These are phyloP conservation scores for Meliscaeva auricollis DNA, from an alignment of 2,888 invertebrate genomes.

Conservation along the genomic window DNA sequence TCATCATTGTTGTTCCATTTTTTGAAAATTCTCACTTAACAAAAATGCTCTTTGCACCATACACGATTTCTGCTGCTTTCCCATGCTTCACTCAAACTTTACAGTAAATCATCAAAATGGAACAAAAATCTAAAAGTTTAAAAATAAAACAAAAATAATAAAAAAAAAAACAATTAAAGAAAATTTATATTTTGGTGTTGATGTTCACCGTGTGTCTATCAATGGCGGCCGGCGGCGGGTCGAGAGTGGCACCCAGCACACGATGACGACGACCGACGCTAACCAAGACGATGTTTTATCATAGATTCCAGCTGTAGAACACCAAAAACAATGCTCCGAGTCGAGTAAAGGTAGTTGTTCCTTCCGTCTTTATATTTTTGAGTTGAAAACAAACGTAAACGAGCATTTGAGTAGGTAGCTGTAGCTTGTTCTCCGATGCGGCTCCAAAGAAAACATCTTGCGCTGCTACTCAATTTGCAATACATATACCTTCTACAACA, in stretches of 20 bases:
- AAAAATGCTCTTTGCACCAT: too few species aligned
- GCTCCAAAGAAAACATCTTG: constrained; percentile 41
- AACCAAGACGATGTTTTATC: background rate
- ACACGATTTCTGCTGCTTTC: too few species aligned
- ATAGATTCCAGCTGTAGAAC: constrained; percentile 25
- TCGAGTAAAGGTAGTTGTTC: background rate
- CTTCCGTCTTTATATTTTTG: background rate
- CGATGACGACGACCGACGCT: background rate
- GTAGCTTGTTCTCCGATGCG: constrained; percentile 30
- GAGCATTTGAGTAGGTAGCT: background rate
- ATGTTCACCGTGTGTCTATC: background rate
- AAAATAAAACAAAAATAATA: background rate
- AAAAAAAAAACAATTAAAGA: background rate
- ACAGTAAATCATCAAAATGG: background rate
- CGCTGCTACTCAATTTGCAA: constrained; percentile 54
- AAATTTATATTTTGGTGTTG: background rate
- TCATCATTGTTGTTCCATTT: too few species aligned
- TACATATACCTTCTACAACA: background rate
- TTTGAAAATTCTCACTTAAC: too few species aligned
- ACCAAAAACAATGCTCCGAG: background rate
- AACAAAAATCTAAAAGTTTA: background rate
- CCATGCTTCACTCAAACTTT: background rate
- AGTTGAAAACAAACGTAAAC: constrained; percentile 13
- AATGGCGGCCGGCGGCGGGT: background rate
- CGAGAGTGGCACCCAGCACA: background rate